Percentiles rank a stretch among this genome's conserved stretches.
These are phyloP conservation scores for Drosophila grimshawi DNA, from an alignment of 1,140 invertebrate genomes.

Conservation along the genomic window DNA sequence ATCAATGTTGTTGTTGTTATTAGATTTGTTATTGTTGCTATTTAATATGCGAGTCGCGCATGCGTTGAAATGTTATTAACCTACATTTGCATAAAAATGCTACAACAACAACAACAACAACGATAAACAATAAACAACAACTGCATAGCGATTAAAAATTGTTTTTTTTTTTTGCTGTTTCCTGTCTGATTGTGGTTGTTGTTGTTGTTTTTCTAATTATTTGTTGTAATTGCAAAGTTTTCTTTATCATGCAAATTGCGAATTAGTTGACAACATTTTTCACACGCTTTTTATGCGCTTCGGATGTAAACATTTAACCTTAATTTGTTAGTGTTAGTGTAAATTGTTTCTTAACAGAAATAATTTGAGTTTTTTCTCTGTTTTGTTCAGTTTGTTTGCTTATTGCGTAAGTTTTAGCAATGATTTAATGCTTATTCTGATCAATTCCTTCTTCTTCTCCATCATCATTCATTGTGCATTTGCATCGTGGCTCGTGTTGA, in stretches of 20 bases:
- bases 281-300: constrained; percentile 77
- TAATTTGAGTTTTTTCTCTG: background rate
- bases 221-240: constrained; percentile 40
- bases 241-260: constrained; percentile 61
- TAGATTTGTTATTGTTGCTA: constrained; percentile 28
- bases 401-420: constrained; percentile 11
- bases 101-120: constrained; percentile 42
- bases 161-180: constrained; percentile 62
- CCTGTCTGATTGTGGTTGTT: constrained; percentile 68
- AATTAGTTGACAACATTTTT: constrained; percentile 76
- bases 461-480: constrained; percentile 10
- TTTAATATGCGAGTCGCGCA: constrained; percentile 71
- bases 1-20: constrained; percentile 38
- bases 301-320: constrained; percentile 79
- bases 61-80: constrained; percentile 79
- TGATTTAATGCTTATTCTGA: constrained; percentile 4
- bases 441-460: background rate
- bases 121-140: constrained; percentile 4
- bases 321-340: constrained; percentile 58
- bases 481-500: background rate
- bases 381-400: background rate
- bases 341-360: constrained; percentile 2
- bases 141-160: constrained; percentile 59
- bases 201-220: constrained; percentile 74
- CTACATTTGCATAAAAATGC: constrained; percentile 77